phyloP scores from a whole-genome alignment of 2,113 vertebrate genomes.

The Campylorhamphus procurvoides region DNA sequence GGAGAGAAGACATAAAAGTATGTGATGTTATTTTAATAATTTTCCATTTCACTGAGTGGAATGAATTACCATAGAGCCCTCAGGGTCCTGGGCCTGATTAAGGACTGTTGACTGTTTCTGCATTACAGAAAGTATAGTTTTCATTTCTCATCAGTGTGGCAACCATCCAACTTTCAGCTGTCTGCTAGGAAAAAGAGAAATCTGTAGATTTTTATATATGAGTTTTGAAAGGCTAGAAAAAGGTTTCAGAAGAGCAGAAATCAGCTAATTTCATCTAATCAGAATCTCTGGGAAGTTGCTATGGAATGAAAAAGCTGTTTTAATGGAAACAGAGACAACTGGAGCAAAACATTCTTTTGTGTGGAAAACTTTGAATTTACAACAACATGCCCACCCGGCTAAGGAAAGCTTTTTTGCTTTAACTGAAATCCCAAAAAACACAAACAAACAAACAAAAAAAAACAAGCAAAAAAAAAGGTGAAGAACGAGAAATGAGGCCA shows the following conservation, averaged over 20 bases:
- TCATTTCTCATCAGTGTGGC: neutral
- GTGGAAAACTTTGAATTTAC: neutral
- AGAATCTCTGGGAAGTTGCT: neutral
- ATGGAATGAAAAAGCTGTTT: neutral
- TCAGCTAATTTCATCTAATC: neutral
- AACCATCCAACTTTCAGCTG: neutral
- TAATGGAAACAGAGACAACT: neutral
- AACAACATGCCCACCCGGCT: neutral
- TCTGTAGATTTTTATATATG: neutral
- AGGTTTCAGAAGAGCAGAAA: neutral
- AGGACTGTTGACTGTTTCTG: conserved; percentile 23
- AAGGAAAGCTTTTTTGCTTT: neutral
- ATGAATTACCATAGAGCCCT: conserved; percentile 4
- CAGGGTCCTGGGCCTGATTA: conserved; percentile 22
- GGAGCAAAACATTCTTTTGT: neutral
- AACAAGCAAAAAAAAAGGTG: no score
- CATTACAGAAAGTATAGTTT: neutral
- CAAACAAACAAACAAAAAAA: no score
- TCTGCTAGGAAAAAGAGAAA: neutral
- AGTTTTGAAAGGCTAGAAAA: neutral
- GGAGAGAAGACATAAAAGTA: conserved; percentile 15
- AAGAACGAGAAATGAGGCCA: neutral
- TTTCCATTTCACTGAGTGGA: conserved; percentile 28
- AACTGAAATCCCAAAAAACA: neutral
- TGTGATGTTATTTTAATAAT: conserved; percentile 48